Evolutionary conservation across 2,888 invertebrate genomes (phyloP), one percentile per base, ranked within the genome.

Genomic region (Cynaeus angustus): DNA sequence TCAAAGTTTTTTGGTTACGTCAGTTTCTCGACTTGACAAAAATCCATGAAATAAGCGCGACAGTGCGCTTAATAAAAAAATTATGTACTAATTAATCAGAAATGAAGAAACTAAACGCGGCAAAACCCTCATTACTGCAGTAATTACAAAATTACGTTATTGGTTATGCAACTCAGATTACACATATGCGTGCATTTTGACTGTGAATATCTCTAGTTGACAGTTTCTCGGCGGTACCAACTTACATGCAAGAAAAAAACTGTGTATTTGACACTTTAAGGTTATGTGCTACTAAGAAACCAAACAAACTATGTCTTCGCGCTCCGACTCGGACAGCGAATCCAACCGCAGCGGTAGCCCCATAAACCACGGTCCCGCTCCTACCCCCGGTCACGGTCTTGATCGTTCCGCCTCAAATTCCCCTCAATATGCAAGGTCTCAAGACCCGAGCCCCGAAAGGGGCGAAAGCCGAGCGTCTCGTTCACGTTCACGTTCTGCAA

Each of bases 291-390:
- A n/a, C 0, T 14, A 13, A 1, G n/a, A 37, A 37, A 37, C 21
- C 8, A 13, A 21, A 21, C 9, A 56, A 53, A 71, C 50, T 46
- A 81, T 78, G 78, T 80, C 80, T 50, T 79, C 80, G 5, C 86
- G 84, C 7, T 88, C 88, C 0, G 88, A 87, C 8, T 88, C 88
- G 0, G 88, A 87, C 33, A 85, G 85, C 75, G 86, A 84, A n/a
- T 86, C 87, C 8, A 86, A 87, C 75, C 82, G 85, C 7, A 87
- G 86, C 72, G 82, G 77, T 2, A 85, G 85, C 73, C 86, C 86
- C n/a, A 76, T 74, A 13, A 75, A 72, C 16, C 83, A 81, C 52
- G 85, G 83, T 0, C 84, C 85, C 0, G 84, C 83, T 7, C 85
- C 84, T 26, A 85, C 85, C 9, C 85, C 86, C 8, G 85, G 85